Evolutionary conservation across 2,888 invertebrate species (phyloP).

Genomic region (Mayetiola destructor): DNA sequence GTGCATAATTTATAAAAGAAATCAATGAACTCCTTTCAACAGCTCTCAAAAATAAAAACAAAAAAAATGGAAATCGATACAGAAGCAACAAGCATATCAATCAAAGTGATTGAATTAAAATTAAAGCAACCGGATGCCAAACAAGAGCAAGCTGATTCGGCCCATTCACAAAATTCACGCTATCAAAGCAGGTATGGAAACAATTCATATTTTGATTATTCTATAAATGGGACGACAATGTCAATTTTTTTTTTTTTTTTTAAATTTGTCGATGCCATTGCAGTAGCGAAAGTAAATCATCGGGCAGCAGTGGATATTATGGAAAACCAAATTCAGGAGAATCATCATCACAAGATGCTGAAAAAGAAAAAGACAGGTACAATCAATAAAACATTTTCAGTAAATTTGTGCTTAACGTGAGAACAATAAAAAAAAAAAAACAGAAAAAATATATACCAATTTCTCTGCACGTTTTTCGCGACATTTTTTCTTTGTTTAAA

Average conservation of each 20-base stretch:
- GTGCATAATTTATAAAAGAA: too few species aligned
- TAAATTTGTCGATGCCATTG: conserved; percentile 61
- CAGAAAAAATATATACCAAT: too few species aligned
- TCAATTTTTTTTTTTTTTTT: conserved; percentile 9
- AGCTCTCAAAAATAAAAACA: too few species aligned
- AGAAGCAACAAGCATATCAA: too few species aligned
- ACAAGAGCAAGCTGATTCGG: conserved; percentile 64
- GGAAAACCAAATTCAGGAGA: conserved; percentile 37
- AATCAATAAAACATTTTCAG: not conserved
- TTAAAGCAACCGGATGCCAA: too few species aligned
- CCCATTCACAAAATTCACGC: conserved; percentile 68
- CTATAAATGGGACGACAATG: not conserved
- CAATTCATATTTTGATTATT: not conserved
- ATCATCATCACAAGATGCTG: conserved; percentile 38
- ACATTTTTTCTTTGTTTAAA: too few species aligned
- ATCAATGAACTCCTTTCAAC: too few species aligned
- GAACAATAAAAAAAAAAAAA: not conserved
- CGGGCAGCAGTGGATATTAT: conserved; percentile 67
- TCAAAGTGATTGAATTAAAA: too few species aligned
- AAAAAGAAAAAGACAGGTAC: conserved; percentile 36
- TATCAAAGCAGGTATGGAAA: conserved; percentile 56
- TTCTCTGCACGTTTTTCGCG: too few species aligned
- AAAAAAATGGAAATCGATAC: too few species aligned
- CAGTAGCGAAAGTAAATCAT: conserved; percentile 60
- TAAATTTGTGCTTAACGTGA: not conserved